Conservation (phyloP, 1,140 invertebrate species). For the Nasonia vitripennis region DNA sequence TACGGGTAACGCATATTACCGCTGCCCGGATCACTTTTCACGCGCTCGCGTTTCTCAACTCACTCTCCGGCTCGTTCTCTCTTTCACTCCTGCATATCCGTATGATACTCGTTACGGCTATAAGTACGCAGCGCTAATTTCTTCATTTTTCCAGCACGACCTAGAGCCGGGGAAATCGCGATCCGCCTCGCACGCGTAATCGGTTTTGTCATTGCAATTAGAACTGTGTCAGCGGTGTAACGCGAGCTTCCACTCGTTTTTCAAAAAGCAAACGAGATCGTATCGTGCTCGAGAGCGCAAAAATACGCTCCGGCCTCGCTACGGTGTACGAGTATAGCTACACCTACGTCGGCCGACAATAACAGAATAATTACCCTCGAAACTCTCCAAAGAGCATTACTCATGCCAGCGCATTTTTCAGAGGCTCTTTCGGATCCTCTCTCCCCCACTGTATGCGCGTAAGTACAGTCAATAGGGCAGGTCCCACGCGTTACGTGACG, state of each 20-base stretch:
- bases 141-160: not conserved
- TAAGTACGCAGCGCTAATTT: not conserved
- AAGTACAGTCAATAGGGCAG: not conserved
- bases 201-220: not conserved
- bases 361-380: not conserved
- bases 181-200: no score
- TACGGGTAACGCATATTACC: not conserved
- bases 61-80: conserved; percentile 27
- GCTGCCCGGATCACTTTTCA: not conserved
- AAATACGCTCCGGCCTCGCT: no score
- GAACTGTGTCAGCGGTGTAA: not conserved
- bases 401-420: no score
- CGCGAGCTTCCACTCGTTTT: no score
- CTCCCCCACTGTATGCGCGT: not conserved
- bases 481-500: conserved; percentile 11
- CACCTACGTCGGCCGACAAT: no score
- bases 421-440: not conserved
- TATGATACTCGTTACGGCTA: not conserved
- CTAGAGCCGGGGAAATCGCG: not conserved
- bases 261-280: no score
- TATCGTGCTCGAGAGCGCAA: no score
- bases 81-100: conserved; percentile 3
- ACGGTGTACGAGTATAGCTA: no score
- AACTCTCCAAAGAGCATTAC: not conserved
- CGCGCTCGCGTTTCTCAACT: not conserved